A percentile compares a stretch with the other conserved stretches of the same genome.
Evolutionary conservation across 2,113 vertebrate species (phyloP).

Genomic region (Cichladusa arquata): DNA sequence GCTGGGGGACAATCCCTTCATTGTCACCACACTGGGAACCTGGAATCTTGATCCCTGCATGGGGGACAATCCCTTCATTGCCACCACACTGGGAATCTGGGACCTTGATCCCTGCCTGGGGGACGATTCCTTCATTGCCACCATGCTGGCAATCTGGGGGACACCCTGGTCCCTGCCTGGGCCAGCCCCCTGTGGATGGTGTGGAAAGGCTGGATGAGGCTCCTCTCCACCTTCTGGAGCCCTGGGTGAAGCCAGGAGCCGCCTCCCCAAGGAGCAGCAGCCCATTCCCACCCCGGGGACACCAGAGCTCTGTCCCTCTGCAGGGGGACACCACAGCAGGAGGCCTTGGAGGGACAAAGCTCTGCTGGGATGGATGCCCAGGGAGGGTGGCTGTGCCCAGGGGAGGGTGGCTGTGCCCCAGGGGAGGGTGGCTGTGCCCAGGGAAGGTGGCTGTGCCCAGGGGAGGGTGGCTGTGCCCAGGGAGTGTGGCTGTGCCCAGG

Average conservation of each 20-base stretch:
- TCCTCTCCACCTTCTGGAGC: neutral
- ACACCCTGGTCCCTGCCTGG: neutral
- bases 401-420: neutral
- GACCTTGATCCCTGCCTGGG: too few species aligned
- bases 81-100: too few species aligned
- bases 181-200: neutral
- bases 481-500: accelerated
- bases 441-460: too few species aligned
- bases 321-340: neutral
- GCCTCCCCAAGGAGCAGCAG: neutral
- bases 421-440: neutral
- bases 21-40: neutral
- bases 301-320: neutral
- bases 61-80: neutral
- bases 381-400: neutral
- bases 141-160: neutral
- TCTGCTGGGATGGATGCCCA: accelerated
- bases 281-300: neutral
- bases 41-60: too few species aligned
- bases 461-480: neutral
- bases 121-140: neutral
- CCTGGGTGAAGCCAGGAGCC: neutral
- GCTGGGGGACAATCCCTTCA: neutral
- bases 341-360: neutral
- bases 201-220: neutral